Evolutionary conservation across 2,797 vertebrate species (phyloP), one percentile per base, ranked within the genome.

Genomic region (Dallia pectoralis): DNA sequence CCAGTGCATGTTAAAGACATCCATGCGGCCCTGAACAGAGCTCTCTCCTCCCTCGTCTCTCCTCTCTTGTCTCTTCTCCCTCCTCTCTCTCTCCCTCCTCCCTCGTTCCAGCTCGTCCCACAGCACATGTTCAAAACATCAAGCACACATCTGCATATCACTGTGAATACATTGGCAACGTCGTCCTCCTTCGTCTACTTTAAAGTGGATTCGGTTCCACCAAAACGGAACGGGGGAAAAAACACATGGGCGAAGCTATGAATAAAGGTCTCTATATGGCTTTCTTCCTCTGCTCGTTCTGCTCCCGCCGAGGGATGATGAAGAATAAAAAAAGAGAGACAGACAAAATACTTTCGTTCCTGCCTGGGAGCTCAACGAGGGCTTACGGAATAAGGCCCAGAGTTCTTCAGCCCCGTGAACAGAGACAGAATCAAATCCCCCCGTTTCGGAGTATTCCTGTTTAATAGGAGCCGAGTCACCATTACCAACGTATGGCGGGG

Each of bases 371-470:
- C 82, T 85, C 76, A 79, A 56, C 27, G n/a, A 70, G 77, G 79
- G 78, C 77, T 87, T 86, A 83, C 72, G 74, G 77, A 72, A 76
- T 82, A 87, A 86, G 82, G 79, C 82, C 78, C 36, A 72, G 70
- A 87, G 84, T 86, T 86, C 69, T 81, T 80, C 65, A 77, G 73
- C 77, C 80, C 76, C 71, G 67, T 72, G 85, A 87, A 91, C 83
- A 84, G 83, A 84, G 82, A 85, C 85, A 82, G 77, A 88, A 83
- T 86, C 80, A 80, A 88, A 89, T 90, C 81, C 51, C 67, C 74
- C 72, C 74, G 81, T 64, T 76, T 87, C 80, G 83, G 78, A 83
- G 36, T n/a, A 77, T 87, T 87, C 82, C 77, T 79, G 69, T 89
- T 89, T 90, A 90, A 87, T 87, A 87, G 86, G 25, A 67, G 64